Base-by-base conservation (phyloP, 2,113 vertebrate species). In the Morone chrysops region DNA sequence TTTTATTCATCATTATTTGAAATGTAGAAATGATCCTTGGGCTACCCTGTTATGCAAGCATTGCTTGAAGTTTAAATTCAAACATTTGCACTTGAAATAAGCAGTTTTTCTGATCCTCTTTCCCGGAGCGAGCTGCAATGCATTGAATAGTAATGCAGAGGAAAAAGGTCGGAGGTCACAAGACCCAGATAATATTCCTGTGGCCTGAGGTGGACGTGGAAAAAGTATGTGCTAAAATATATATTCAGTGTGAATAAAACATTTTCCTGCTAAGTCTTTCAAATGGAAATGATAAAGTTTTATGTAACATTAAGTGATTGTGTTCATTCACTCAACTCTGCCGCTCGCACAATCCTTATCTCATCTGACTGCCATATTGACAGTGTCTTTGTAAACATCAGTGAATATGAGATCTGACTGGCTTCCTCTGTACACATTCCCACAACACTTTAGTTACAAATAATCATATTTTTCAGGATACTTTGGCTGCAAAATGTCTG, bases 201-300 rank as follows among this genome's bases (percentile, higher is more conserved):
- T 71, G 40, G 38, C 59, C 25, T 25, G n/a, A 77, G 31, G 12
- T 76, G 47, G 83, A 60, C 9, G 53, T 73, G 41, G n/a, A 72
- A 14, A 13, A 69, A 50, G 72, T 67, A 57, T 51, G 31, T 74
- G 50, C 38, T 60, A 6, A 59, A 41, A 66, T 40, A 70, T 67
- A 48, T 25, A 63, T 61, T 68, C n/a, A 53, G 0, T 54, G 63
- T 73, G n/a, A 84, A 83, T 81, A 78, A 78, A 85, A 81, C 38
- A 63, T 80, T 53, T 60, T 48, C 2, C 48, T 60, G 75, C 56
- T 18, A 36, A 72, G 20, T 61, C 38, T 66, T 71, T 48, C 14
- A 73, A 1, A 2, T 76, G 43, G 45, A 60, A 48, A 41, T 25
- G 13, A 41, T 54, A 2, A 14, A 17, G 17, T 41, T 22, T 4